phyloP scores from a whole-genome alignment of 2,888 invertebrate species.

The Aphodius granarius region DNA sequence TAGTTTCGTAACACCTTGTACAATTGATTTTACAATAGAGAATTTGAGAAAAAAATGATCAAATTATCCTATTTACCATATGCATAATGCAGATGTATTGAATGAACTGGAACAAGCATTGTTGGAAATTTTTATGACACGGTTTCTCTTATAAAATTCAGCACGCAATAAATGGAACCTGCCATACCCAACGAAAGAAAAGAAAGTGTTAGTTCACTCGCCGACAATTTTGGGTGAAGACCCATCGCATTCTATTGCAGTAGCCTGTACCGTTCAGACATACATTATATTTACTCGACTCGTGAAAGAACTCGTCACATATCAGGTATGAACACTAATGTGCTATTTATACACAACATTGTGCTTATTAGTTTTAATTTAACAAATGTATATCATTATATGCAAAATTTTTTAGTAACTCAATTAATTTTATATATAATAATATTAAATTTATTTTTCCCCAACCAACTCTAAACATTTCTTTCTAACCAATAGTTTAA shows the following conservation, averaged over 20 bases:
- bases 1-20: too few species aligned
- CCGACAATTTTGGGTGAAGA: background rate
- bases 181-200: background rate
- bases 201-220: background rate
- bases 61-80: background rate
- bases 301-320: background rate
- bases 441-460: too few species aligned
- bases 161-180: background rate
- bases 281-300: background rate
- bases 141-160: background rate
- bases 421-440: too few species aligned
- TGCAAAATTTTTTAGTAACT: too few species aligned
- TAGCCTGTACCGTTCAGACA: background rate
- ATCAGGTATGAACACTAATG: background rate
- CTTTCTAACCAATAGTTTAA: too few species aligned
- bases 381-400: too few species aligned
- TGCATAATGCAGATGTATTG: background rate
- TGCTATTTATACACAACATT: background rate
- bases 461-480: too few species aligned
- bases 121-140: background rate
- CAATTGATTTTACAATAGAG: too few species aligned
- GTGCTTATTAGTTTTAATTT: too few species aligned
- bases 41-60: background rate
- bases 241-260: background rate
- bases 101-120: background rate